Conservation (phyloP, 2,888 invertebrate species). For the Operophtera brumata region DNA sequence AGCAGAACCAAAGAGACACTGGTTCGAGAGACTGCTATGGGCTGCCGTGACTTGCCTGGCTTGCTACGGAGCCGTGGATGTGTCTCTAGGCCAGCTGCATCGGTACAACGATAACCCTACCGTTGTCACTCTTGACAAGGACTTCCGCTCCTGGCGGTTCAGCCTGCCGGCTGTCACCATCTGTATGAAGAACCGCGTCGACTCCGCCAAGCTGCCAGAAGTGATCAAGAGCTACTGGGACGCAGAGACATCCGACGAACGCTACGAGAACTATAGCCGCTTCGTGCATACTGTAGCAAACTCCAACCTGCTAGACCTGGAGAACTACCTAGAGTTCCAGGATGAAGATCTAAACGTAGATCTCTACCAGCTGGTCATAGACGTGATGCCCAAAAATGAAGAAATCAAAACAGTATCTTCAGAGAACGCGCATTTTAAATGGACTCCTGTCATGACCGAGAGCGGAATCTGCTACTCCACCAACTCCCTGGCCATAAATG, state of each 20-base stretch:
- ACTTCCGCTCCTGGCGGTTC: constrained; percentile 82
- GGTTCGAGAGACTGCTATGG: constrained; percentile 76
- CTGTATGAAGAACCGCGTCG: constrained; percentile 68
- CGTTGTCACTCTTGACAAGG: constrained; percentile 83
- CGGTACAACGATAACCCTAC: constrained; percentile 82
- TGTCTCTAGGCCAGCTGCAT: constrained; percentile 77
- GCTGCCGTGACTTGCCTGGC: constrained; percentile 53
- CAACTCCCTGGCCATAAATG: constrained; percentile 79
- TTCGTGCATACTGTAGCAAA: constrained; percentile 65
- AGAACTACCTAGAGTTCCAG: constrained; percentile 55
- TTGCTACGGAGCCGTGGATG: constrained; percentile 62
- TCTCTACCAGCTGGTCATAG: constrained; percentile 61
- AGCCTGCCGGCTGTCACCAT: constrained; percentile 80
- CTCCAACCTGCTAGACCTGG: constrained; percentile 60
- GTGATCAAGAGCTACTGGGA: constrained; percentile 60
- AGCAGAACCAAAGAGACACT: constrained; percentile 63
- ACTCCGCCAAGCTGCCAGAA: constrained; percentile 45
- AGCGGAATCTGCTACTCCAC: constrained; percentile 83
- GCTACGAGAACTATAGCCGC: constrained; percentile 58
- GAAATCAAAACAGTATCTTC: constrained; percentile 72
- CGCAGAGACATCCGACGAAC: constrained; percentile 41
- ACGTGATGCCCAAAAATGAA: constrained; percentile 69
- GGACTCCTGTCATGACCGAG: constrained; percentile 83
- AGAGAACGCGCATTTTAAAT: constrained; percentile 51
- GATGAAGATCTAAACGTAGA: constrained; percentile 56